Evolutionary conservation across 2,113 vertebrate species (phyloP).

Genomic region (Damaliscus lunatus): DNA sequence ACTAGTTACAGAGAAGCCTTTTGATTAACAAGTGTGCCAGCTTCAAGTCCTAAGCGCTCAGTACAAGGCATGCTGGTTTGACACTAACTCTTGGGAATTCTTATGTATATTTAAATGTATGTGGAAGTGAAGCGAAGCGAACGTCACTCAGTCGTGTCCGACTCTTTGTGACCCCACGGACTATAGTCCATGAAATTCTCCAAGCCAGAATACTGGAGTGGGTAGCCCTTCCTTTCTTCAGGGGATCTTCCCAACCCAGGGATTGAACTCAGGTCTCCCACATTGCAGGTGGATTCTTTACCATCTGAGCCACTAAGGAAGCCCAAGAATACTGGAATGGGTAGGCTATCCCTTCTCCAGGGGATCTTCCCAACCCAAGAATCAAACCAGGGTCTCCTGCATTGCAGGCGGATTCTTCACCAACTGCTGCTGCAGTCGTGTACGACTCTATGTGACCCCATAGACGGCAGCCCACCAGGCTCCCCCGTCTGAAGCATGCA

Average conservation of each 20-base stretch:
- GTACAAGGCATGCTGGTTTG: neutral
- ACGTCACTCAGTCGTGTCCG: neutral
- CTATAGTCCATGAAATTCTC: neutral
- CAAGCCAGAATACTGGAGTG: neutral
- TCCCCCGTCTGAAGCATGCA: too few species aligned
- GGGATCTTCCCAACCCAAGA: neutral
- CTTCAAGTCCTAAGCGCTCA: neutral
- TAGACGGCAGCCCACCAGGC: too few species aligned
- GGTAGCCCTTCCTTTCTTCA: neutral
- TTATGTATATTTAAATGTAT: neutral
- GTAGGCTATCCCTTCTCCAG: neutral
- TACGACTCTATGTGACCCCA: too few species aligned
- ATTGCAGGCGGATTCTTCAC: neutral
- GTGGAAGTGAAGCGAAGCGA: neutral
- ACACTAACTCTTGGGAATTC: neutral
- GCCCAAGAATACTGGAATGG: neutral
- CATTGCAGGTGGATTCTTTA: neutral
- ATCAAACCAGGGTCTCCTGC: fast-evolving
- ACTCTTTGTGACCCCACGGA: neutral
- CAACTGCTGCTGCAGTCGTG: neutral
- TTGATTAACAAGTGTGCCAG: neutral
- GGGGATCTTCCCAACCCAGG: neutral
- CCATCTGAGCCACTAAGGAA: neutral
- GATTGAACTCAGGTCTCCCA: fast-evolving
- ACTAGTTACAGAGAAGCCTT: neutral